These are phyloP conservation scores for Temnothorax curvispinosus DNA, from an alignment of 1,140 invertebrate genomes.

Conservation along the genomic window DNA sequence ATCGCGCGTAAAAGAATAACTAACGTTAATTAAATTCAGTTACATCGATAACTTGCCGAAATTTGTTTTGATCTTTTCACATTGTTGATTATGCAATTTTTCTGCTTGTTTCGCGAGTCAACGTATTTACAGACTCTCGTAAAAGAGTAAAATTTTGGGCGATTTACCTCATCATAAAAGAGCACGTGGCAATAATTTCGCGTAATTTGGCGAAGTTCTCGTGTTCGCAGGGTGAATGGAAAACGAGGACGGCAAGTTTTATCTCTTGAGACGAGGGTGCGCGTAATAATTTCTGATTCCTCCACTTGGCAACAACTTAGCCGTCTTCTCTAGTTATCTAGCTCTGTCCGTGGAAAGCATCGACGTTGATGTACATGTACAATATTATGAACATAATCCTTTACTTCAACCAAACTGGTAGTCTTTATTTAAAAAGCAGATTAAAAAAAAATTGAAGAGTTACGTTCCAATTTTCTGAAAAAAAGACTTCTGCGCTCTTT, in stretches of 20 bases:
- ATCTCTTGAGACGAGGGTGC: neutral
- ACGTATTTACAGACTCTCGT: neutral
- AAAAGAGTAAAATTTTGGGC: constrained; percentile 81
- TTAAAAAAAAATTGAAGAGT: neutral
- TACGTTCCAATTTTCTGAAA: neutral
- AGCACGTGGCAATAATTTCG: constrained; percentile 24
- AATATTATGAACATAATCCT: neutral
- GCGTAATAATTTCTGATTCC: constrained; percentile 18
- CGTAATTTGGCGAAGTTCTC: constrained; percentile 8
- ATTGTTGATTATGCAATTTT: neutral
- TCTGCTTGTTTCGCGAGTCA: neutral
- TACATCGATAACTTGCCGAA: neutral
- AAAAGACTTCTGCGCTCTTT: neutral
- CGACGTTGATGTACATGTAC: neutral
- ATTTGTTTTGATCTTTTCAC: neutral
- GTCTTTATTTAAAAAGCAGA: too few species aligned
- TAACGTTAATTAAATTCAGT: neutral
- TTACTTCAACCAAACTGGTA: too few species aligned
- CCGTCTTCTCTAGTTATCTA: neutral
- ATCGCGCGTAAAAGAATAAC: neutral
- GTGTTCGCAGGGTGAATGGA: neutral
- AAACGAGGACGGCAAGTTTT: constrained; percentile 15
- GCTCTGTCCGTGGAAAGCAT: neutral
- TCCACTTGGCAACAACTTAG: neutral
- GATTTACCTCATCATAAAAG: constrained; percentile 35